Evolutionary conservation across 1,140 invertebrate genomes (phyloP).

Genomic region (Brachionus plicatilis): DNA sequence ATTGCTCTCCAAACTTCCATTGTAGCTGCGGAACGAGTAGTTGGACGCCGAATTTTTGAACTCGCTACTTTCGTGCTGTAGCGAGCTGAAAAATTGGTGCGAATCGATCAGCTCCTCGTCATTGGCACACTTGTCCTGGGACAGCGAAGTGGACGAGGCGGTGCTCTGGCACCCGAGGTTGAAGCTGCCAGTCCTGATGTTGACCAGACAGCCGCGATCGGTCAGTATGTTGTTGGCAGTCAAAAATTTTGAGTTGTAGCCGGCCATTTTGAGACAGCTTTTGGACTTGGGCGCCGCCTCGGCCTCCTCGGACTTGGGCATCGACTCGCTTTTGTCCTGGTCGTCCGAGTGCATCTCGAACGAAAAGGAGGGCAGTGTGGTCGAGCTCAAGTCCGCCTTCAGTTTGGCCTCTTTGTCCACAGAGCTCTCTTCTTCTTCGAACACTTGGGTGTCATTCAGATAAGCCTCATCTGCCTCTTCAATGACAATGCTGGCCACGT

Average conservation of each 20-base stretch:
- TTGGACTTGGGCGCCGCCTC: neutral
- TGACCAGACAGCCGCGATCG: neutral
- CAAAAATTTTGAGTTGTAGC: conserved; percentile 6
- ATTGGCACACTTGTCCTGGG: neutral
- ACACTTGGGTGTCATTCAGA: conserved; percentile 1
- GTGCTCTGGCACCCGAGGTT: neutral
- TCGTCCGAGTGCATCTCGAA: conserved; percentile 2
- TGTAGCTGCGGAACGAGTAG: neutral
- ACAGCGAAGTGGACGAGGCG: neutral
- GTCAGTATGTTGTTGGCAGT: conserved; percentile 25
- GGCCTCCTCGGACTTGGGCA: neutral
- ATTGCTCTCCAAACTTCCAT: neutral
- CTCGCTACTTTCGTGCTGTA: neutral
- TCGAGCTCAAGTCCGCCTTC: neutral
- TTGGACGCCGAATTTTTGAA: neutral
- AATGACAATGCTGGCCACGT: neutral
- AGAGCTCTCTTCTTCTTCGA: neutral
- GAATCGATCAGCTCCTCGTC: conserved; percentile 26
- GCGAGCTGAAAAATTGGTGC: neutral
- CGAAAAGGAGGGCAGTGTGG: neutral
- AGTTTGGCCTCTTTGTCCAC: neutral
- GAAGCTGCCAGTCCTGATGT: conserved; percentile 4
- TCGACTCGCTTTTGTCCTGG: neutral
- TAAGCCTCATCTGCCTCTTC: neutral
- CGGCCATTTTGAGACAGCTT: neutral